Conservation (phyloP, 2,797 vertebrate genomes). For the Sparidentex hasta region DNA sequence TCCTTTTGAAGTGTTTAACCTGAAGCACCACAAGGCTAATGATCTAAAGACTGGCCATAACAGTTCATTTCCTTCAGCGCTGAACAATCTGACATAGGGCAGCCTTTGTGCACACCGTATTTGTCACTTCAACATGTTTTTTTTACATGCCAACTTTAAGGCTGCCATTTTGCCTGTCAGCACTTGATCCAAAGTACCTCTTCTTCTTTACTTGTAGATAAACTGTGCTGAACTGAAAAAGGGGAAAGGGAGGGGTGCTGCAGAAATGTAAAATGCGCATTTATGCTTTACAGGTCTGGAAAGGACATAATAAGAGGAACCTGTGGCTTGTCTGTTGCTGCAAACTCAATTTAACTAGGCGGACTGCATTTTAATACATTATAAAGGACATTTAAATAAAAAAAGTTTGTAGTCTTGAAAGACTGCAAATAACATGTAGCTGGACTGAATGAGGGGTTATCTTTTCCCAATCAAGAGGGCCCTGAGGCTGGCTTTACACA, state of each 20-base stretch:
- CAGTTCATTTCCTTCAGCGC: neutral
- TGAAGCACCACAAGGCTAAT: neutral
- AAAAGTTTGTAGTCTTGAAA: neutral
- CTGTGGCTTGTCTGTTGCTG: neutral
- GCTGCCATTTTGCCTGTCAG: neutral
- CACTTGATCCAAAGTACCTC: neutral
- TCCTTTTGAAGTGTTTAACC: neutral
- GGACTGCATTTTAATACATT: neutral
- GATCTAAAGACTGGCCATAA: neutral
- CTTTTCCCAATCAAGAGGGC: neutral
- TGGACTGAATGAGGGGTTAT: neutral
- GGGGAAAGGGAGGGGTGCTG: neutral
- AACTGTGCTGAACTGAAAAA: slow-evolving; percentile 6
- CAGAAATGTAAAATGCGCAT: neutral
- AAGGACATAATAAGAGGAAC: slow-evolving; percentile 20
- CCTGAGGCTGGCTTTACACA: neutral
- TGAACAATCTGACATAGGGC: neutral
- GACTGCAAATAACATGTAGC: neutral
- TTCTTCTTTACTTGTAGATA: slow-evolving; percentile 5
- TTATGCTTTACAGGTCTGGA: neutral
- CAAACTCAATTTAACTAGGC: neutral
- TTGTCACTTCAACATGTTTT: neutral
- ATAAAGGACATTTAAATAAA: neutral
- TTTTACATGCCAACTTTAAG: neutral
- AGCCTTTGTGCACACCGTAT: neutral